Evolutionary conservation across 2,888 invertebrate species (phyloP), one percentile per base, ranked within the genome.

Genomic region (Spisula subtruncata): DNA sequence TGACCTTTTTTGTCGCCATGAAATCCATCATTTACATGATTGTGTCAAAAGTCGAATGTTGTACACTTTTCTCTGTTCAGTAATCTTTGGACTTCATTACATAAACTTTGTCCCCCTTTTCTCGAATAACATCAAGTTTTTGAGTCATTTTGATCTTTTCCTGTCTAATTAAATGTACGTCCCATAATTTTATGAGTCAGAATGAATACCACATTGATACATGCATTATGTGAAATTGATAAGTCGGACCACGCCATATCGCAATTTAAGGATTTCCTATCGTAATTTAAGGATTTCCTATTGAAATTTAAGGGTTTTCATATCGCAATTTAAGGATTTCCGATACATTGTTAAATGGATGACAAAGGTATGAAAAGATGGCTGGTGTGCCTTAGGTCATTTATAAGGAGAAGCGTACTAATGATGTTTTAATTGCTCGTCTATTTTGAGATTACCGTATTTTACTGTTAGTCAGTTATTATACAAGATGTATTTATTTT

Each of bases 181-280:
- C 8, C 41, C 8, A 41, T 41, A 41, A 41, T 32, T 75, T 75
- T 75, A 32, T 32, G 75, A 75, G 14, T 75, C 75, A 75, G 35
- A 32, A 35, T 75, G 75, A n/a, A 35, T 75, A 75, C 75, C 35
- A 75, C 75, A 32, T 0, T 32, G 35, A 75, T 32, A n/a, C 25
- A 35, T 75, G 16, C 32, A 14, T 32, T 35, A 75, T 29, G 12
- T 71, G 35, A 32, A 75, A 75, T 75, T 32, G 35, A 75, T 75
- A 32, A 75, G 35, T 75, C 75, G 0, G 75, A 32, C 75, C 75
- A 75, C 75, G 29, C 75, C 75, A 35, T 35, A 35, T 18, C 1
- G 75, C 75, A 75, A 32, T 75, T 75, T 25, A 35, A 32, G 60
- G 75, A 75, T 75, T 75, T 75, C 35, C 35, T 32, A 75, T 75